A percentile compares a stretch with the other conserved stretches of the same genome.
phyloP scores from a whole-genome alignment of 92 coral and sea anemone genomes.

The Anthopleura xanthogrammica region DNA sequence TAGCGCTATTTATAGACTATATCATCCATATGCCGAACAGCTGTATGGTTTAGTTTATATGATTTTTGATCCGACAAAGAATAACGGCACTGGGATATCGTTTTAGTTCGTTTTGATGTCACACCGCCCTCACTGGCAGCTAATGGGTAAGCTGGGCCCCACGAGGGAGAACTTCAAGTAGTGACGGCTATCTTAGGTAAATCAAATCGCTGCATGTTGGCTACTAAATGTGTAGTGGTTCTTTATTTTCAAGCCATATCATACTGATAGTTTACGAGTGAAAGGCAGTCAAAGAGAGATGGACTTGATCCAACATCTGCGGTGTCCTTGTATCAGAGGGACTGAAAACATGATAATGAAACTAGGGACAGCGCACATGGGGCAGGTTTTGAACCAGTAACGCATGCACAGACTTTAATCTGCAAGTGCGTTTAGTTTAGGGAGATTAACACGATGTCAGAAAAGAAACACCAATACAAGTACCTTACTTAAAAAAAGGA shows the following conservation, averaged over 20 bases:
- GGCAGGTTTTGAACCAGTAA: not conserved
- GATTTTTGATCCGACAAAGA: not conserved
- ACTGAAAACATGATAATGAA: too few species aligned
- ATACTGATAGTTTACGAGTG: not conserved
- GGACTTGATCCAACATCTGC: not conserved
- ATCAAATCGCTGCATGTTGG: not conserved
- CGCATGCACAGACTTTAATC: not conserved
- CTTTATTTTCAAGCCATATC: not conserved
- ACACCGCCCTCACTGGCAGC: not conserved
- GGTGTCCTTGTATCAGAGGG: too few species aligned
- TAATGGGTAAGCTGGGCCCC: not conserved
- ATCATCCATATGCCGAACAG: not conserved
- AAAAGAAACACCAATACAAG: not conserved
- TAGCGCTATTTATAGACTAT: not conserved
- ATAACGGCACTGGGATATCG: conserved; percentile 8
- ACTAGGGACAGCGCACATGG: not conserved
- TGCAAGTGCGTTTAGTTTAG: not conserved
- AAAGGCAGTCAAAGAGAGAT: not conserved
- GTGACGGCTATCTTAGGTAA: conserved; percentile 1
- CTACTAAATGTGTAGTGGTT: not conserved
- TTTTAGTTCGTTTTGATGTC: not conserved
- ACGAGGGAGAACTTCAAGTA: not conserved
- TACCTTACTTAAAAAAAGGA: not conserved
- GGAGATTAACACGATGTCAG: not conserved
- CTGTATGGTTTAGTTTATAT: not conserved